A percentile compares a stretch with the other conserved stretches of the same genome.
phyloP scores from a whole-genome alignment of 2,888 invertebrate genomes.

The Calliopum simillimum region DNA sequence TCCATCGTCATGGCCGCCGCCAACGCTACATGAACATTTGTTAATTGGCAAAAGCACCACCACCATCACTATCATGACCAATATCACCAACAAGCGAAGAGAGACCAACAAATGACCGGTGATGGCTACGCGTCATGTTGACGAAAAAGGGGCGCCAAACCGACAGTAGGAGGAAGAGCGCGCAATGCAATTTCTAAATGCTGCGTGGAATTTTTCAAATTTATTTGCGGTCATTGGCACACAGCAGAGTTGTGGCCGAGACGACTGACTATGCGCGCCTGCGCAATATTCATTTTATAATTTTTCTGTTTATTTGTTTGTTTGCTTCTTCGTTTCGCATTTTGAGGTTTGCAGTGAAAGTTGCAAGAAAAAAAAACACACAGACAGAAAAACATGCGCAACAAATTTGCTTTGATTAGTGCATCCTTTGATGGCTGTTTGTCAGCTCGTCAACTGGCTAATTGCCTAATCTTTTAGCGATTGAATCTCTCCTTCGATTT shows the following conservation, averaged over 20 bases:
- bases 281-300: neutral
- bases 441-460: conserved; percentile 16
- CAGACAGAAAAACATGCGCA: neutral
- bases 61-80: too few relatives aligned
- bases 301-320: neutral
- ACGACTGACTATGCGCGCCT: conserved; percentile 8
- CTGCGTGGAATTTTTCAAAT: neutral
- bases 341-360: conserved; percentile 20
- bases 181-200: neutral
- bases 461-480: conserved; percentile 19
- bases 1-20: too few relatives aligned
- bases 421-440: conserved; percentile 20
- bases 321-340: neutral
- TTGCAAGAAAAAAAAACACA: neutral
- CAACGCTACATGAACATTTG: too few relatives aligned
- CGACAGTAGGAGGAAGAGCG: too few relatives aligned
- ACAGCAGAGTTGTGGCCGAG: conserved; percentile 3
- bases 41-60: too few relatives aligned
- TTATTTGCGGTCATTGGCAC: conserved; percentile 39
- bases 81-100: too few relatives aligned
- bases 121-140: too few relatives aligned
- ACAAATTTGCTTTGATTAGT: neutral
- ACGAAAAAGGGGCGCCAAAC: too few relatives aligned
- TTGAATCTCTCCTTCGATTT: neutral
- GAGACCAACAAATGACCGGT: too few relatives aligned